phyloP scores from a whole-genome alignment of 2,797 vertebrate genomes.

The Peromyscus eremicus region DNA sequence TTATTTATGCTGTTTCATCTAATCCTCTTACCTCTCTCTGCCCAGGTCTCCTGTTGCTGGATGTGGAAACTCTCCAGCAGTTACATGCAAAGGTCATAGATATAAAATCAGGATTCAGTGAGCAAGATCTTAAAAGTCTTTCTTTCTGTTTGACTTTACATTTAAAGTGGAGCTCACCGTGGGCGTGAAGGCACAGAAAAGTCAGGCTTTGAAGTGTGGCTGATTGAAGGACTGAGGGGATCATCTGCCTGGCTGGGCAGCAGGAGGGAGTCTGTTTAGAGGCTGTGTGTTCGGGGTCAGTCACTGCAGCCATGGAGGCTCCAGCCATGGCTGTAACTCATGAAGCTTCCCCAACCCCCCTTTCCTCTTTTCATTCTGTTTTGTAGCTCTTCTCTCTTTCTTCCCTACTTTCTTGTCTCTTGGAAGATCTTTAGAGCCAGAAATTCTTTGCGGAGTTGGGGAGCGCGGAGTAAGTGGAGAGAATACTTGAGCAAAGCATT shows the following conservation, averaged over 20 bases:
- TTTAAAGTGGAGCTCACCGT: not conserved
- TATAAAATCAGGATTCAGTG: not conserved
- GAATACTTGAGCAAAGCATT: not conserved
- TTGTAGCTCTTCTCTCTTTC: not conserved
- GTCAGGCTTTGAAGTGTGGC: not conserved
- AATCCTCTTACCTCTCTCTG: not conserved
- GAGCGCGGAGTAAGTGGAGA: not conserved
- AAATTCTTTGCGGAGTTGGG: not conserved
- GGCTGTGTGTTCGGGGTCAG: rapidly evolving
- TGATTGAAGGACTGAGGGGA: not conserved
- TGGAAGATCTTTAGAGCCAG: not conserved
- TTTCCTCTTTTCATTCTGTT: not conserved
- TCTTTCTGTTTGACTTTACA: not conserved
- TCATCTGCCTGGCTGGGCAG: not conserved
- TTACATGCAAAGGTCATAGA: not conserved
- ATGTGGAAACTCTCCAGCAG: not conserved
- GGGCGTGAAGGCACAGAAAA: not conserved
- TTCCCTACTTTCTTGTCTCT: not conserved
- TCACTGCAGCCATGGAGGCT: not conserved
- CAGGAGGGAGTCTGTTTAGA: not conserved
- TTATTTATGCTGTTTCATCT: not conserved
- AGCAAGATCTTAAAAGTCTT: not conserved
- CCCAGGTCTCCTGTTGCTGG: not conserved
- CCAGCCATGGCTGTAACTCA: not conserved
- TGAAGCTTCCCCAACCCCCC: not conserved